Evolutionary conservation across 2,888 invertebrate genomes (phyloP).

Genomic region (Resseliella maxima): DNA sequence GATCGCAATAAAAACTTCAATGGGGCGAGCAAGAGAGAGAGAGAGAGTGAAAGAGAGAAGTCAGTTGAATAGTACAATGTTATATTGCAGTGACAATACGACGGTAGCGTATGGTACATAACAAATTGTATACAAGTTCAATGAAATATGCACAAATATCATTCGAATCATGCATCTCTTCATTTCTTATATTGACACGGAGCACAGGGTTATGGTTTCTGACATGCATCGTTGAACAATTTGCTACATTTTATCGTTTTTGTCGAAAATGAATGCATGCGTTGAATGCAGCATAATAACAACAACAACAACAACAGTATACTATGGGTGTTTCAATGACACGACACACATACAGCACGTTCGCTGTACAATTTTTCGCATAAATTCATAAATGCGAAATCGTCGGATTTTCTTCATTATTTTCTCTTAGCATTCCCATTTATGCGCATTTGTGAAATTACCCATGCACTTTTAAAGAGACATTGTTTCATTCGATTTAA

Average conservation of each 20-base stretch:
- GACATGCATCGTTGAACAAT: neutral
- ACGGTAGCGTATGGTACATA: neutral
- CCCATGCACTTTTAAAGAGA: slow-evolving; percentile 10
- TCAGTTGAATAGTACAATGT: too few species aligned
- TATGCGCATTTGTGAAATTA: slow-evolving; percentile 28
- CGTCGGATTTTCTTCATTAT: neutral
- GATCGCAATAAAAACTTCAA: slow-evolving; percentile 46
- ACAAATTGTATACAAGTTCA: neutral
- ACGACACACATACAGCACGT: neutral
- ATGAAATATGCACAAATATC: slow-evolving; percentile 27
- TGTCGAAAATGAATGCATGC: neutral
- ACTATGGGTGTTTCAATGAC: neutral
- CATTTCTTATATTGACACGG: neutral
- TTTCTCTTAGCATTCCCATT: neutral
- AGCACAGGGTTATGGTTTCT: neutral
- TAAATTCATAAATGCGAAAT: slow-evolving; percentile 23
- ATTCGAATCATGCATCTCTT: neutral
- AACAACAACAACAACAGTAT: too few species aligned
- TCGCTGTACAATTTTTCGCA: neutral
- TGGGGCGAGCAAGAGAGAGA: neutral
- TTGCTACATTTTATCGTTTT: slow-evolving; percentile 53
- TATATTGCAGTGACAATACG: neutral
- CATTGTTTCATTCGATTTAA: neutral
- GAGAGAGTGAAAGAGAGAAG: neutral
- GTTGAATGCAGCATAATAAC: too few species aligned